These are phyloP conservation scores for Clarias fuscus DNA, from an alignment of 2,797 vertebrate species.

Conservation along the genomic window DNA sequence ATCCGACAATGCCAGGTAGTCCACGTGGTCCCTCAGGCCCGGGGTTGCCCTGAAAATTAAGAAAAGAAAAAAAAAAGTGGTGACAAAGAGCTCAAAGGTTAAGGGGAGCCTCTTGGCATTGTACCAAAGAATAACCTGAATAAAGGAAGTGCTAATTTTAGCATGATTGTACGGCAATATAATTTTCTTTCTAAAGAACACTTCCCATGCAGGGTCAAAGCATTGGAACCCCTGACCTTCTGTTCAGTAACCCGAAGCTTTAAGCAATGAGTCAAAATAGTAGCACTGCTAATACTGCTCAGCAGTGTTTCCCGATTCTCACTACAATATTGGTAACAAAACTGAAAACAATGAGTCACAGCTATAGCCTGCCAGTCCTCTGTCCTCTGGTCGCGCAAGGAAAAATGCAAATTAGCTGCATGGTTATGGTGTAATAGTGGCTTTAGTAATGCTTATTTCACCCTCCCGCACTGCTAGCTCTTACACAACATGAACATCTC, in stretches of 20 bases:
- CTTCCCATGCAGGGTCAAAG: not conserved
- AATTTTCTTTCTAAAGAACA: not conserved
- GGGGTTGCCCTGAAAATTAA: conserved; percentile 76
- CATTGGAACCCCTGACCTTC: too few relatives aligned
- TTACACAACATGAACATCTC: not conserved
- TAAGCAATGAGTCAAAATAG: not conserved
- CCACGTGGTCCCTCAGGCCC: conserved; percentile 83
- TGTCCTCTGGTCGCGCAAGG: not conserved
- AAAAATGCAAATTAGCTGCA: not conserved
- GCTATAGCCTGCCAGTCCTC: not conserved
- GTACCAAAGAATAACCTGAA: not conserved
- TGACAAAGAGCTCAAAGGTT: not conserved
- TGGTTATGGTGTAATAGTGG: not conserved
- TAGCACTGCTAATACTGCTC: not conserved
- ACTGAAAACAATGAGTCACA: not conserved
- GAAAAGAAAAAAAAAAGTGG: not conserved
- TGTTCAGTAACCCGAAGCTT: too few relatives aligned
- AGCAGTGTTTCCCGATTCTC: not conserved
- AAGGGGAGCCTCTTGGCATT: not conserved
- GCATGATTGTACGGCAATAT: not conserved
- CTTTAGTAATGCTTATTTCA: not conserved
- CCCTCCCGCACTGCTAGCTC: not conserved
- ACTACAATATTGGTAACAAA: not conserved
- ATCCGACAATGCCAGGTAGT: conserved; percentile 84
- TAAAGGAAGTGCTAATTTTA: not conserved